Evolutionary conservation across 2,888 invertebrate genomes (phyloP), one percentile per base, ranked within the genome.

Genomic region (Octodonta nipae): DNA sequence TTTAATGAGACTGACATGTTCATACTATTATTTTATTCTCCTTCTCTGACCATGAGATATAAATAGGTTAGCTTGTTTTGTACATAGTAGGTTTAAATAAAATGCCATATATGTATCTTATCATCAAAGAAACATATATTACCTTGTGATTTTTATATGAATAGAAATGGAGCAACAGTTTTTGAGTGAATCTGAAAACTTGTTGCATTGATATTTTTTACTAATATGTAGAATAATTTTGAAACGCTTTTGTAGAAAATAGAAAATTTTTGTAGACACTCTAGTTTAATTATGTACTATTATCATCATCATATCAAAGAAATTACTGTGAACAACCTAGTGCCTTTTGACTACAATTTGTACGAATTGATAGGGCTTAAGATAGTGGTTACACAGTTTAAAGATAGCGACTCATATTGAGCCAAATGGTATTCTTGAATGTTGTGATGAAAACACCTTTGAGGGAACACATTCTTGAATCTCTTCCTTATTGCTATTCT

Each of bases 1-100:
- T 53, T 55, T 50, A 46, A 57, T 55, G 53, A 57, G 57, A 57
- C 57, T 57, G 57, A 57, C 52, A 52, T 40, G 28, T 26, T 32
- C 36, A 31, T 36, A 40, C 29, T 36, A 40, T 38, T 34, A 38
- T 41, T 39, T 40, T 35, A 41, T 37, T 42, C 39, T 33, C 28
- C 28, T n/a, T 22, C 11, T 22, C 22, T 22, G 22, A 22, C 22
- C n/a, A 22, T 22, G 22, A 22, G 22, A 22, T 22, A 11, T 22
- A n/a, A n/a, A n/a, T n/a, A 22, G 22, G 22, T 4, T 22, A 10
- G 11, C 10, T 22, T 22, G 22, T 11, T 22, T n/a, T 22, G 11
- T 22, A 22, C 11, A 22, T 11, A n/a, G 22, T 22, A 22, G 22
- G 11, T 10, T 22, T 22, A 22, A 22, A n/a, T n/a, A n/a, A 10